A percentile compares a stretch with the other conserved stretches of the same genome.
phyloP scores from a whole-genome alignment of 2,888 invertebrate genomes.

The Aspidiotus destructor region DNA sequence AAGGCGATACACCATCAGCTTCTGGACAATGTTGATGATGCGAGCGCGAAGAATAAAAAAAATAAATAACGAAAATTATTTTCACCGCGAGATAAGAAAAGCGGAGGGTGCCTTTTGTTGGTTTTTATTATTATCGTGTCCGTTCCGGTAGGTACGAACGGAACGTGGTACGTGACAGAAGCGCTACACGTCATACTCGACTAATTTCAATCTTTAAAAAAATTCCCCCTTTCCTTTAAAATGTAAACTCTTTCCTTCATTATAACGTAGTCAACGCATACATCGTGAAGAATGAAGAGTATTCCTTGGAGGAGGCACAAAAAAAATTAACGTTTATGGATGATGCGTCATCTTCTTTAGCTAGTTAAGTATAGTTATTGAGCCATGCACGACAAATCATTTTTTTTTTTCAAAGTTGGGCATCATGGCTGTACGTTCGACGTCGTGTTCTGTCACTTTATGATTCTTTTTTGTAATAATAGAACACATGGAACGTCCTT shows the following conservation, averaged over 20 bases:
- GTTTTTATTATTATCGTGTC: constrained; percentile 32
- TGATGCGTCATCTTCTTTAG: constrained; percentile 15
- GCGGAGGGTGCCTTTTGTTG: constrained; percentile 32
- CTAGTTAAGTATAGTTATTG: constrained; percentile 32
- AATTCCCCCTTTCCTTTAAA: background rate
- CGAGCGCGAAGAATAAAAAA: background rate
- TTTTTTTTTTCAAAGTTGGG: constrained; percentile 13
- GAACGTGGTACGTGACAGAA: constrained; percentile 31
- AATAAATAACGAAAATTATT: constrained; percentile 20
- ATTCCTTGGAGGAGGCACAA: background rate
- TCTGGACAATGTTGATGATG: background rate
- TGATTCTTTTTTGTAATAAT: no score
- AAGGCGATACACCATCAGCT: background rate
- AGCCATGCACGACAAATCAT: constrained; percentile 32
- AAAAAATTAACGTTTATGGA: constrained; percentile 16
- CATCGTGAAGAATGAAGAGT: background rate
- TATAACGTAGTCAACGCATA: background rate
- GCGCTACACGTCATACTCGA: constrained; percentile 25
- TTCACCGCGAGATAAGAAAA: constrained; percentile 8
- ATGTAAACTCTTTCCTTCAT: background rate
- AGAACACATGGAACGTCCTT: no score
- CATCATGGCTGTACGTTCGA: no score
- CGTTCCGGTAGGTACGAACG: constrained; percentile 24
- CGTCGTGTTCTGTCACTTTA: no score
- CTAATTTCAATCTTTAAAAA: constrained; percentile 27